Conservation (phyloP, 2,888 invertebrate species). For the Eristalinus sepulchralis region DNA sequence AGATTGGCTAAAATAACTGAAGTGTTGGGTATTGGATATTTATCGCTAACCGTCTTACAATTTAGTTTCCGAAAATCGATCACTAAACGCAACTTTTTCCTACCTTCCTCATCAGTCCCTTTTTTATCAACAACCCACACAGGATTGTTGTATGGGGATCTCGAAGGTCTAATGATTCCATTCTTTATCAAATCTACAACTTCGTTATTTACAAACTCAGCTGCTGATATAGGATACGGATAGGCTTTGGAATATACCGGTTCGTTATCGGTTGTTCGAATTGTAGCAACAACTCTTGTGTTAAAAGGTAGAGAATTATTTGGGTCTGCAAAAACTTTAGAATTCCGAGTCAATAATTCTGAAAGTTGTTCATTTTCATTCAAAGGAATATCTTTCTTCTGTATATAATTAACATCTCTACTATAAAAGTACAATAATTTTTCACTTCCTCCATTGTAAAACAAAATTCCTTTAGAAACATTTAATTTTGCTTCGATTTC, state of each 20-base stretch:
- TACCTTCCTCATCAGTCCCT: constrained; percentile 74
- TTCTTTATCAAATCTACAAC: background rate
- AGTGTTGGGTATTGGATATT: constrained; percentile 77
- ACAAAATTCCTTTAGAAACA: background rate
- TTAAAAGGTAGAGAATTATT: constrained; percentile 26
- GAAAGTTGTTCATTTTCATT: background rate
- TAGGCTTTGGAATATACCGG: constrained; percentile 31
- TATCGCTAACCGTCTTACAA: constrained; percentile 76
- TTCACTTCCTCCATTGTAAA: background rate
- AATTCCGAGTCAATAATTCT: background rate
- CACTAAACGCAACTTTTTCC: constrained; percentile 76
- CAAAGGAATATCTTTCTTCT: background rate
- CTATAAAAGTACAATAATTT: constrained; percentile 4
- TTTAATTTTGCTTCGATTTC: constrained; percentile 17
- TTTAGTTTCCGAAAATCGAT: constrained; percentile 78
- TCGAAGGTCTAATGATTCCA: constrained; percentile 6
- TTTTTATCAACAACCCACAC: constrained; percentile 31
- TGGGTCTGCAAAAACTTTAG: constrained; percentile 21
- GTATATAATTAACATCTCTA: constrained; percentile 6
- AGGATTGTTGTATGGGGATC: no score
- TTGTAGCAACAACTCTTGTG: constrained; percentile 42
- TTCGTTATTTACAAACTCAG: constrained; percentile 52
- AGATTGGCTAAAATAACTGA: constrained; percentile 77
- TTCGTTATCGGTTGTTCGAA: constrained; percentile 20
- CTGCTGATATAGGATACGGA: constrained; percentile 37